phyloP scores from a whole-genome alignment of 2,888 invertebrate genomes.

The Leptopterna dolabrata region DNA sequence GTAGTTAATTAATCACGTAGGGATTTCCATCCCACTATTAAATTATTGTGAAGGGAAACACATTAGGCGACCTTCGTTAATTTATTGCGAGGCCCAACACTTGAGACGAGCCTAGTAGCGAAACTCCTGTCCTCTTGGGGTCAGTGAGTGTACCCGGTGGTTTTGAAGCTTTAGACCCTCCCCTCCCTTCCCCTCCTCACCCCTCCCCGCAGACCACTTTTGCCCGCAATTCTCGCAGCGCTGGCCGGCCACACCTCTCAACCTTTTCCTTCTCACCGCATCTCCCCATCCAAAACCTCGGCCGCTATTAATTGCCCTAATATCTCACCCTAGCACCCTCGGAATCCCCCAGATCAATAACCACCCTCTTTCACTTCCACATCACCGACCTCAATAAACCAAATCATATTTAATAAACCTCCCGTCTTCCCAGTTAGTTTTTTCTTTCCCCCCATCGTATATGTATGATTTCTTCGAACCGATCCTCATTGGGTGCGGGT shows the following conservation, averaged over 20 bases:
- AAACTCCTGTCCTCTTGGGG: neutral
- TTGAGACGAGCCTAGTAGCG: neutral
- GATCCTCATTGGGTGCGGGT: no score
- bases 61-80: neutral
- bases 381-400: neutral
- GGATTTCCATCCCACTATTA: no score
- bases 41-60: no score
- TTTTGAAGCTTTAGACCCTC: neutral
- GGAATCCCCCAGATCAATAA: conserved; percentile 50
- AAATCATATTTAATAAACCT: conserved; percentile 41
- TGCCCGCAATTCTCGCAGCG: neutral
- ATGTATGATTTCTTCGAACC: no score
- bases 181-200: neutral
- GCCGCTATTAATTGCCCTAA: conserved; percentile 53
- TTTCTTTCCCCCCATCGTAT: neutral
- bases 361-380: conserved; percentile 21
- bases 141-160: neutral
- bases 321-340: conserved; percentile 52
- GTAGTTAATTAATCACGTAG: neutral
- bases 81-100: neutral
- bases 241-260: neutral
- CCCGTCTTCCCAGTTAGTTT: neutral
- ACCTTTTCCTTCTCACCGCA: conserved; percentile 19
- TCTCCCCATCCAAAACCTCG: neutral
- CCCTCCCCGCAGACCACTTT: neutral